Conservation (phyloP, 1,140 invertebrate genomes). For the Artemia franciscana region DNA sequence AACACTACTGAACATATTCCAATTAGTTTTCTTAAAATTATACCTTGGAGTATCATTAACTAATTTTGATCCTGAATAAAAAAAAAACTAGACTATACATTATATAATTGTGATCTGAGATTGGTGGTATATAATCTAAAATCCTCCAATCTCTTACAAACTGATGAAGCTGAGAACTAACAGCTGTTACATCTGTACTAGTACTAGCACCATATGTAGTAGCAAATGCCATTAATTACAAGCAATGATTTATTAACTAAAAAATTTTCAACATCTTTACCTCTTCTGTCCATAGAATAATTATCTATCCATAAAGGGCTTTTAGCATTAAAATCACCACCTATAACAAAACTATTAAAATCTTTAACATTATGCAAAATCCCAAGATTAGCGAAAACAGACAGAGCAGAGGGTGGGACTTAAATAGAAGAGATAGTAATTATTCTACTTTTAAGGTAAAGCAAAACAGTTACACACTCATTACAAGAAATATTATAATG, state of each 20-base stretch:
- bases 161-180: not conserved
- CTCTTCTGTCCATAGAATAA: not conserved
- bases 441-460: not conserved
- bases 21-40: not conserved
- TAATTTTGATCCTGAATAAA: not conserved
- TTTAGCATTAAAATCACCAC: not conserved
- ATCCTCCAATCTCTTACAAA: not conserved
- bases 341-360: no score
- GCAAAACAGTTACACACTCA: not conserved
- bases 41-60: not conserved
- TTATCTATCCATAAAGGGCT: not conserved
- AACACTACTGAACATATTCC: not conserved
- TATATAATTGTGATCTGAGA: not conserved
- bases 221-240: not conserved
- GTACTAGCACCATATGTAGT: not conserved
- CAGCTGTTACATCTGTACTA: not conserved
- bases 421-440: not conserved
- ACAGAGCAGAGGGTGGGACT: not conserved
- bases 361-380: no score
- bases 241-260: not conserved
- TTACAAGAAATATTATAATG: not conserved
- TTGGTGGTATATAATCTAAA: not conserved
- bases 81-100: no score
- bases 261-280: not conserved
- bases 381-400: no score